Percentiles rank a stretch among this genome's conserved stretches.
Conservation (phyloP, 2,797 vertebrate species). For the Tinamus major region DNA sequence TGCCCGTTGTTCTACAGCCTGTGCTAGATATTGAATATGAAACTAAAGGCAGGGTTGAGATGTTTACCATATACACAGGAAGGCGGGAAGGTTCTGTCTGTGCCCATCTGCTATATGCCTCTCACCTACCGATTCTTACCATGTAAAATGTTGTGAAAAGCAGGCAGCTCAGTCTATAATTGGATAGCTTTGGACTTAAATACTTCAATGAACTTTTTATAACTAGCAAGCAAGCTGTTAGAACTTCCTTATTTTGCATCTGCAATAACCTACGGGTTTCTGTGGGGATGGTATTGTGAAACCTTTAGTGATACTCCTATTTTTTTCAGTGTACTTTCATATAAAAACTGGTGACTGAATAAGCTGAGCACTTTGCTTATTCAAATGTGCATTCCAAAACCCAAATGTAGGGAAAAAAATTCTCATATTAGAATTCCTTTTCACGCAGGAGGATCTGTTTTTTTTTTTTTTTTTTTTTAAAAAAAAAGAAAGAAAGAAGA, state of each 20-base stretch:
- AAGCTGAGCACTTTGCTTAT: neutral
- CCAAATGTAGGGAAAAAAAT: neutral
- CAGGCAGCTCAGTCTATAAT: neutral
- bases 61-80: conserved; percentile 40
- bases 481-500: neutral
- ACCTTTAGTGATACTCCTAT: neutral
- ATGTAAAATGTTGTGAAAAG: neutral
- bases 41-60: conserved; percentile 27
- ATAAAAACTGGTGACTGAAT: neutral
- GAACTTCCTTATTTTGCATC: neutral
- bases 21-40: neutral
- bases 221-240: neutral
- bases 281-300: neutral
- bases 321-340: conserved; percentile 17
- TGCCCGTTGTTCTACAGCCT: conserved; percentile 4
- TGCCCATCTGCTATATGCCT: conserved; percentile 18
- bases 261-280: conserved; percentile 1
- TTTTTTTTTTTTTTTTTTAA: neutral
- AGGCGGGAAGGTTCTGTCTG: conserved; percentile 5
- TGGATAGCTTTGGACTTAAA: neutral
- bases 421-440: conserved; percentile 10
- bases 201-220: neutral
- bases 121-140: neutral
- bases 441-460: neutral
- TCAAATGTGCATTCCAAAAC: conserved; percentile 53